A percentile compares a stretch with the other conserved stretches of the same genome.
phyloP scores from a whole-genome alignment of 2,888 invertebrate species.

The Heliconius aoede region DNA sequence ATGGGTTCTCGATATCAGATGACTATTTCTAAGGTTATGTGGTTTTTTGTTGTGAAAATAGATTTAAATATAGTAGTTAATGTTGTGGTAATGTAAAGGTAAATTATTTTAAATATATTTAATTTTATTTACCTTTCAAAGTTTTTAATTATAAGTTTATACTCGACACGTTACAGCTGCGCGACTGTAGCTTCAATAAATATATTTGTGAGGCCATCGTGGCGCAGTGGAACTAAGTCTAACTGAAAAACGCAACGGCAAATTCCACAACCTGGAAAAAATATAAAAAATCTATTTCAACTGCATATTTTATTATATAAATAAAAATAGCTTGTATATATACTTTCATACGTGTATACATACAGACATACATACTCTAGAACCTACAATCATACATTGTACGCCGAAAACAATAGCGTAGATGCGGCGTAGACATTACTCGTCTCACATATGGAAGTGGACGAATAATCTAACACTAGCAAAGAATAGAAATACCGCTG shows the following conservation, averaged over 20 bases:
- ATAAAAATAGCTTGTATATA: constrained; percentile 15
- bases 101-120: too few relatives aligned
- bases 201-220: background rate
- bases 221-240: background rate
- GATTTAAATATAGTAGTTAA: too few relatives aligned
- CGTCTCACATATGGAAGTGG: constrained; percentile 43
- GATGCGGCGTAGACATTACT: constrained; percentile 40
- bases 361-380: constrained; percentile 23
- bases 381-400: constrained; percentile 41
- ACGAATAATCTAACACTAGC: constrained; percentile 55
- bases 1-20: constrained; percentile 52
- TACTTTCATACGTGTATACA: background rate
- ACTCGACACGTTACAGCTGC: background rate
- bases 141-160: too few relatives aligned
- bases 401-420: constrained; percentile 44
- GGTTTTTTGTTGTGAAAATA: constrained; percentile 1
- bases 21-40: constrained; percentile 45
- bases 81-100: background rate
- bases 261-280: too few relatives aligned
- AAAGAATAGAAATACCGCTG: constrained; percentile 68
- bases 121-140: too few relatives aligned
- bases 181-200: background rate
- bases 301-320: too few relatives aligned
- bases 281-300: too few relatives aligned
- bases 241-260: background rate